Base-by-base conservation (phyloP, 2,113 vertebrate genomes). In the Epinephelus cyanopodus region DNA sequence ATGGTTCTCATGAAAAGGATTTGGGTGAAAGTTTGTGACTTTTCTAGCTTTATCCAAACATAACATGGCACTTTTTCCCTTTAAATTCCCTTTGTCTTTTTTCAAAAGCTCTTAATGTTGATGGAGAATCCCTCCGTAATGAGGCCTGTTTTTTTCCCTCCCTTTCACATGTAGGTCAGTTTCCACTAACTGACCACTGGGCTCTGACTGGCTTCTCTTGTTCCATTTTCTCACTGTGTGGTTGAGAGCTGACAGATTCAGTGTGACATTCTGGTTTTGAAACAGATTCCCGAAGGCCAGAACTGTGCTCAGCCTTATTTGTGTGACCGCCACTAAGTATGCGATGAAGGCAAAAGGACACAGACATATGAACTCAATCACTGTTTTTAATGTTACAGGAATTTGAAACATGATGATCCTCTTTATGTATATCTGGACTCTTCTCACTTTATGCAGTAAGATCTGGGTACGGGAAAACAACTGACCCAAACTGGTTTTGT, bases 221-320 rank as follows among this genome's bases (percentile, higher is more conserved):
- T 81, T 89, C 85, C 77, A 75, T 76, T 87, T 85, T 67, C 76
- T 85, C 70, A n/a, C 77, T 23, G 70, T 79, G 86, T 33, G 29
- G 77, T 66, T 77, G n/a, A 61, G 60, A 79, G 56, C 63, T 90
- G 90, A 91, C 89, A 70, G 86, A 92, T 87, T 84, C 69, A 64
- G 15, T 74, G 56, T 82, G 90, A 92, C 91, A 82, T 75, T 74
- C 56, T 71, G 85, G 84, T 84, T 82, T 37, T 71, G 63, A 88
- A 84, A 87, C 76, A 73, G 66, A 85, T 83, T 87, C 84, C 85
- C 79, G 8, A 60, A 64, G 87, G 56, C 72, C 83, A 53, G n/a
- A 45, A 53, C 65, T 50, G 56, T 81, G 67, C 86, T 86, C 75
- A 13, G 60, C 60, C 82, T 77, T 79, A 65, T 76, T 78, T 75